Base-by-base conservation (phyloP, 2,797 vertebrate species). In the Gadopsis marmoratus region DNA sequence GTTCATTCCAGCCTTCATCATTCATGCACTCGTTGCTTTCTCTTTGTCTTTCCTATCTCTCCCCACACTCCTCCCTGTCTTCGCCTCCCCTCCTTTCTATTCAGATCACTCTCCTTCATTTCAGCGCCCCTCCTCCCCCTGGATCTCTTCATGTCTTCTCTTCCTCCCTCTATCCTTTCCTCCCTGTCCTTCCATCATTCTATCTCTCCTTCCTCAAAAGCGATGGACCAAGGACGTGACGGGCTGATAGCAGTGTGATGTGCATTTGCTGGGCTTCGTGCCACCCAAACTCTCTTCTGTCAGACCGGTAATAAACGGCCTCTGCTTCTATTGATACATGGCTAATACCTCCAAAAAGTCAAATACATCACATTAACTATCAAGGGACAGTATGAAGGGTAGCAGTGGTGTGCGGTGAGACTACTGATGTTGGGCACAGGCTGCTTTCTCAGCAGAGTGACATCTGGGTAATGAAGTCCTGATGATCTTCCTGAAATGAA, bases 91-190 rank as follows among this genome's bases (percentile, higher is more conserved):
- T 86, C 78, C 67, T 89, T 77, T 88, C 89, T 67, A 83, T 90
- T 92, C 90, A 84, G 80, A 90, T 92, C 86, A 86, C 89, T 88
- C 85, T 68, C 78, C 62, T 78, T 83, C 86, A 74, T 82, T 83
- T 84, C 87, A 74, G 33, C 79, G 31, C 70, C 71, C 79, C 59
- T 35, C 79, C 74, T 68, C 83, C 84, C 60, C 71, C 81, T 71
- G 81, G 61, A 72, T 68, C 33, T 47, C 81, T 55, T 76, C 67
- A 61, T 8, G 26, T 72, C 71, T 69, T 76, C 85, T 39, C 69
- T 74, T 16, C 56, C 68, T 74, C 73, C 41, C 33, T 71, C 55
- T 43, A 48, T 78, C 63, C 64, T 66, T 58, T 56, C 60, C 35
- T 73, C 71, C 72, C 41, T 5, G 6, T 75, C 71, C 62, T n/a